Base-by-base conservation (phyloP, 1,140 invertebrate species). In the Sycophila sp. region DNA sequence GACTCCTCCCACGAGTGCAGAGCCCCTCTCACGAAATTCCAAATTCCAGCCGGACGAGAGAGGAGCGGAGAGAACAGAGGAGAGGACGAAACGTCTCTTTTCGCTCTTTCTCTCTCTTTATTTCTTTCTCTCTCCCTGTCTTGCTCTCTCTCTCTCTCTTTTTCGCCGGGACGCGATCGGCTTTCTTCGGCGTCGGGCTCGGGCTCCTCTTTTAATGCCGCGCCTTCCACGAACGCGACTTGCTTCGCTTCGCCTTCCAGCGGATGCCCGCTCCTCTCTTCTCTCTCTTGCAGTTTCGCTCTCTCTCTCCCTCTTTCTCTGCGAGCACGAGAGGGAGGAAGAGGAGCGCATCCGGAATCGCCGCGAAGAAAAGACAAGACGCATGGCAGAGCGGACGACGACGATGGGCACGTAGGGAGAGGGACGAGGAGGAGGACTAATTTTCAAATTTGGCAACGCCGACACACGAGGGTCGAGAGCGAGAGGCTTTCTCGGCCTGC, bases 391-490 rank as follows among this genome's bases (percentile, higher is more conserved):
- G 36, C 34, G 24, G 24, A 10, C 24, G 30, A 51, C 26, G 38
- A 60, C 15, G 58, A 45, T 22, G 45, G 13, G 32, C 10, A 65
- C 13, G n/a, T 13, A 38, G 45, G 40, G 30, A 15, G 32, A 17
- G 15, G 15, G 22, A 56, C n/a, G 19, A 40, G 15, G 55, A 47
- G 28, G 59, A 63, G 68, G 49, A 63, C 58, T 69, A 69, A 65
- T 71, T 71, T 71, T 71, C 69, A 66, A 71, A 71, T 71, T 71
- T 71, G 69, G 69, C 69, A 71, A 71, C 69, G 55, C 62, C 62
- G 69, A 51, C 40, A 30, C 59, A 55, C 42, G 58, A 49, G 42
- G 38, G 22, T 45, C 40, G 55, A 19, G 49, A 45, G 42, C 42
- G 42, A n/a, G n/a, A n/a, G n/a, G n/a, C n/a, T n/a, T n/a, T n/a